A percentile compares a stretch with the other conserved stretches of the same genome.
These are phyloP conservation scores for Sebastes elongatus DNA, from an alignment of 2,797 vertebrate species.

Conservation along the genomic window DNA sequence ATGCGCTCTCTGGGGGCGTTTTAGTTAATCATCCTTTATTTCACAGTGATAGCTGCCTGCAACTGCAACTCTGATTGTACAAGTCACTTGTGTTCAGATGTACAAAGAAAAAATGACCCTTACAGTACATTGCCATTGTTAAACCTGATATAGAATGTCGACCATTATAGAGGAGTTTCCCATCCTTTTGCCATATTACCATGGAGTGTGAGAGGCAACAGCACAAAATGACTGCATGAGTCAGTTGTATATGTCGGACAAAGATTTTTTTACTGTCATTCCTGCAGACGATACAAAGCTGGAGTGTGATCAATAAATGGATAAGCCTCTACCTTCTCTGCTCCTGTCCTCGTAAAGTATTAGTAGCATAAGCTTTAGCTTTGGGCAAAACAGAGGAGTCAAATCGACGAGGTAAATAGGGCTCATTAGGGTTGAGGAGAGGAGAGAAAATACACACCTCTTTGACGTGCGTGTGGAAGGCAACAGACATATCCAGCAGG, in stretches of 20 bases:
- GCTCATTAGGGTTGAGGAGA: neutral
- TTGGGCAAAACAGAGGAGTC: neutral
- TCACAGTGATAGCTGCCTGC: neutral
- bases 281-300: neutral
- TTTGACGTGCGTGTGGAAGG: conserved; percentile 97
- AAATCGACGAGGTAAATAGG: neutral
- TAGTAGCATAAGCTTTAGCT: neutral
- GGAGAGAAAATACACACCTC: conserved; percentile 83
- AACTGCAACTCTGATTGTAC: neutral
- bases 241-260: neutral
- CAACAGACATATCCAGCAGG: conserved; percentile 97
- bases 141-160: neutral
- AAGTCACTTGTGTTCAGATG: neutral
- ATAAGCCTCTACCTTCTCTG: neutral
- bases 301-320: neutral
- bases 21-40: neutral
- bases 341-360: neutral
- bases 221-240: neutral
- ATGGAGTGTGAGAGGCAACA: neutral
- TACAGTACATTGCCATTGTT: neutral
- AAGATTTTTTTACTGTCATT: neutral
- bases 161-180: neutral
- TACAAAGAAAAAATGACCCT: neutral
- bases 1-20: neutral
- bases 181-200: neutral